Conservation (phyloP, 2,797 vertebrate genomes). For the Cephalopachus bancanus region DNA sequence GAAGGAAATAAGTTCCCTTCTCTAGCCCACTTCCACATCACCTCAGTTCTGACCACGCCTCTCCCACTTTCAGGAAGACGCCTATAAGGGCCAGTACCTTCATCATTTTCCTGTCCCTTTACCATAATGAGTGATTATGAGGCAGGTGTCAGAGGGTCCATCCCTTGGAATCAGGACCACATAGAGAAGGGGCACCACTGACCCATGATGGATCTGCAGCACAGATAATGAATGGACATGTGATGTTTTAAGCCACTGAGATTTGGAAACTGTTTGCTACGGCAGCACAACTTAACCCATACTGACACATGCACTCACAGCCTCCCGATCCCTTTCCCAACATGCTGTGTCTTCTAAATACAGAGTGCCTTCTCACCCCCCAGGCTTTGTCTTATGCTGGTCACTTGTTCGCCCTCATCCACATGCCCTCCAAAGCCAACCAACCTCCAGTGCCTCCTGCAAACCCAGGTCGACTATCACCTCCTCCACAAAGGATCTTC, state of each 20-base stretch:
- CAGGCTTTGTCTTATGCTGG: background rate
- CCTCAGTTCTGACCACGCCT: background rate
- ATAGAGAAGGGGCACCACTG: background rate
- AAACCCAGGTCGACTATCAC: background rate
- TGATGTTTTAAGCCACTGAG: background rate
- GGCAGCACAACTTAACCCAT: background rate
- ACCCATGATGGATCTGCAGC: background rate
- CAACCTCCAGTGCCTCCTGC: background rate
- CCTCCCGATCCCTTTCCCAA: background rate
- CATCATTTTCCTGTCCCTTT: background rate
- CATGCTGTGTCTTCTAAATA: background rate
- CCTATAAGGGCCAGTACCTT: background rate
- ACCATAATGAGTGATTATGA: background rate
- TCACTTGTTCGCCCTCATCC: background rate
- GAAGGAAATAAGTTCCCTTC: background rate
- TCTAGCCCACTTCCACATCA: background rate
- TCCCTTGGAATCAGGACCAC: background rate
- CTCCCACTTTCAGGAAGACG: background rate
- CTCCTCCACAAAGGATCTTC: too few relatives aligned
- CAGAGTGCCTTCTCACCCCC: background rate
- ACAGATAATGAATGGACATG: background rate
- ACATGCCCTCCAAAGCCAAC: background rate
- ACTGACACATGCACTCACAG: background rate
- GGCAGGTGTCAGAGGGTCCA: background rate
- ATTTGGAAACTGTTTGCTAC: background rate